Evolutionary conservation across 2,888 invertebrate species (phyloP).

Genomic region (Sinopyrophorus schimmeli): DNA sequence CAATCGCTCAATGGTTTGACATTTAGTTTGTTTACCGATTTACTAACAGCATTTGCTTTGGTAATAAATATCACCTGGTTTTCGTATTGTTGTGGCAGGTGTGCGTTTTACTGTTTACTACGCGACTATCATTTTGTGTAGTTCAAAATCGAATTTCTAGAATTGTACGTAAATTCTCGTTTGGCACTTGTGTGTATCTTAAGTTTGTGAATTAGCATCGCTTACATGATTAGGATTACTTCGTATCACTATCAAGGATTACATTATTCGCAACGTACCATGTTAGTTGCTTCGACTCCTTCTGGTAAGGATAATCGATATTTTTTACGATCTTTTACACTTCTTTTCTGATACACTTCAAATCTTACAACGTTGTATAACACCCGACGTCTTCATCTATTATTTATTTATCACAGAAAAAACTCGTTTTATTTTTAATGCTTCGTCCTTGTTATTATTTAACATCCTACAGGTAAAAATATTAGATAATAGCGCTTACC

Average conservation of each 20-base stretch:
- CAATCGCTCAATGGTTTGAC: constrained; percentile 14
- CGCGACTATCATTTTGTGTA: neutral
- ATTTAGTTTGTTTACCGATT: constrained; percentile 21
- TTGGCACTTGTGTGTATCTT: neutral
- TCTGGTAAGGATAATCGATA: constrained; percentile 13
- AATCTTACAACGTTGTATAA: too few relatives aligned
- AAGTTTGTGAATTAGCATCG: constrained; percentile 5
- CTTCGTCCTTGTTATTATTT: too few relatives aligned
- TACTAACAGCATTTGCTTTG: constrained; percentile 4
- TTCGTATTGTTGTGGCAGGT: neutral
- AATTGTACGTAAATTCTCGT: neutral
- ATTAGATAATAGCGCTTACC: too few relatives aligned
- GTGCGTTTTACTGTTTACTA: neutral
- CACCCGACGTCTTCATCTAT: too few relatives aligned
- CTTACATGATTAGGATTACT: constrained; percentile 25
- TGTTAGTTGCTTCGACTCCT: constrained; percentile 21
- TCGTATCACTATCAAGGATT: constrained; percentile 27
- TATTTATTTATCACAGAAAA: too few relatives aligned
- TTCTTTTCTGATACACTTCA: too few relatives aligned
- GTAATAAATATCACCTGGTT: constrained; percentile 1
- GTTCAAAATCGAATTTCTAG: too few relatives aligned
- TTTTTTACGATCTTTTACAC: neutral
- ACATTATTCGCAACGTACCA: constrained; percentile 16
- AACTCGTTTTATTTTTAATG: too few relatives aligned
- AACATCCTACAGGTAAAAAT: too few relatives aligned